A percentile compares a stretch with the other conserved stretches of the same genome.
These are phyloP conservation scores for Caenorhabditis remanei DNA, from an alignment of 1,140 invertebrate species.

Conservation along the genomic window DNA sequence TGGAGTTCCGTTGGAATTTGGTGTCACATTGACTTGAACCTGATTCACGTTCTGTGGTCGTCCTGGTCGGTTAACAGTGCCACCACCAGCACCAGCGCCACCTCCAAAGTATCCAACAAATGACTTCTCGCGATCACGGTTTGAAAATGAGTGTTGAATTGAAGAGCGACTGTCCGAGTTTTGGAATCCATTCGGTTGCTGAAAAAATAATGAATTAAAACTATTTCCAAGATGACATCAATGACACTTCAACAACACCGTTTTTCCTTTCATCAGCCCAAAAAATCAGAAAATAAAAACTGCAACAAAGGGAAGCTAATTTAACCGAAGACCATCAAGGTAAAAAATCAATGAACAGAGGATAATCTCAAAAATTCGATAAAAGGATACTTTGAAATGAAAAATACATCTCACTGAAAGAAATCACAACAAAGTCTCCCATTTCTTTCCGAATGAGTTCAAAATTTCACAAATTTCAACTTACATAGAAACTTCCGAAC, in stretches of 20 bases:
- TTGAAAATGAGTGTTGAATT: slow-evolving; percentile 75
- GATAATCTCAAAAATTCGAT: background rate
- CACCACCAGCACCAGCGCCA: slow-evolving; percentile 65
- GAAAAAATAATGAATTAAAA: slow-evolving; percentile 78
- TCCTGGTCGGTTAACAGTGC: slow-evolving; percentile 78
- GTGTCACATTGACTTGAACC: slow-evolving; percentile 81
- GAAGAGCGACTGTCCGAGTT: slow-evolving; percentile 20
- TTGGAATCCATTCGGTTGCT: slow-evolving; percentile 82
- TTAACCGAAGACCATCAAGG: background rate
- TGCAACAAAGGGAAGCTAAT: slow-evolving; percentile 16
- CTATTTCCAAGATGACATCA: background rate
- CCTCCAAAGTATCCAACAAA: slow-evolving; percentile 91
- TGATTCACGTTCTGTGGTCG: slow-evolving; percentile 87
- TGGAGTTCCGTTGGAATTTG: slow-evolving; percentile 69
- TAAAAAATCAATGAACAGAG: slow-evolving; percentile 4
- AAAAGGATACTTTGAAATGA: background rate
- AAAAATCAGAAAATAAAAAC: background rate
- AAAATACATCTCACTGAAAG: slow-evolving; percentile 23
- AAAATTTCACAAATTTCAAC: slow-evolving; percentile 59
- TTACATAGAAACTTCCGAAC: slow-evolving; percentile 76
- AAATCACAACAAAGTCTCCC: slow-evolving; percentile 42
- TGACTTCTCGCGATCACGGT: slow-evolving; percentile 94
- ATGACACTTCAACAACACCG: slow-evolving; percentile 25
- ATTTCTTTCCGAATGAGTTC: slow-evolving; percentile 8
- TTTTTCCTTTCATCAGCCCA: background rate